phyloP scores from a whole-genome alignment of 2,888 invertebrate genomes.

The Ormyrus rosae region DNA sequence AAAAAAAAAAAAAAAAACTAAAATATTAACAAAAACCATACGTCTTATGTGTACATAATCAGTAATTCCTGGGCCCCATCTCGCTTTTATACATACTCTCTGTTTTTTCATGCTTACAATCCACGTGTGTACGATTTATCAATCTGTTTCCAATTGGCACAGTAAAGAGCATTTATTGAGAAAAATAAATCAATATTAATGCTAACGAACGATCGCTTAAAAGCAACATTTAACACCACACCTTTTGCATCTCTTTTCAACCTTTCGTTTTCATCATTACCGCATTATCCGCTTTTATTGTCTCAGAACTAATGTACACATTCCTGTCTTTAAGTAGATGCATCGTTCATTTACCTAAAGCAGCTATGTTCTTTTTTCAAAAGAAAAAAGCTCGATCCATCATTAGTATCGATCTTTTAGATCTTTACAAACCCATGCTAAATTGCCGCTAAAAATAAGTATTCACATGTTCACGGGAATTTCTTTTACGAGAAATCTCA shows the following conservation, averaged over 20 bases:
- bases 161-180: constrained; percentile 42
- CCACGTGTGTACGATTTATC: constrained; percentile 49
- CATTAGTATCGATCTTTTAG: constrained; percentile 35
- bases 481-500: constrained; percentile 27
- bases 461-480: constrained; percentile 2
- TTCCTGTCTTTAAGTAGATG: constrained; percentile 46
- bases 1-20: constrained; percentile 37
- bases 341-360: constrained; percentile 37
- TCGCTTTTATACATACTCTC: constrained; percentile 54
- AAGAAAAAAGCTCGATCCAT: constrained; percentile 38
- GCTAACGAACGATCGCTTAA: constrained; percentile 63
- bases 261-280: constrained; percentile 54
- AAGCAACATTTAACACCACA: constrained; percentile 52
- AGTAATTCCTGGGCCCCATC: constrained; percentile 48
- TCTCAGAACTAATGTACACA: constrained; percentile 45
- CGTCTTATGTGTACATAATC: constrained; percentile 58
- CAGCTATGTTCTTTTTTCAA: constrained; percentile 25
- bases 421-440: constrained; percentile 24
- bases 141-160: constrained; percentile 54
- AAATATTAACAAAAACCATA: constrained; percentile 56
- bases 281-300: constrained; percentile 58
- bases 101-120: constrained; percentile 58
- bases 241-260: constrained; percentile 37
- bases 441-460: constrained; percentile 24
- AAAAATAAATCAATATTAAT: constrained; percentile 43